These are phyloP conservation scores for Trichacis sp. DNA, from an alignment of 2,888 invertebrate species.

Conservation along the genomic window DNA sequence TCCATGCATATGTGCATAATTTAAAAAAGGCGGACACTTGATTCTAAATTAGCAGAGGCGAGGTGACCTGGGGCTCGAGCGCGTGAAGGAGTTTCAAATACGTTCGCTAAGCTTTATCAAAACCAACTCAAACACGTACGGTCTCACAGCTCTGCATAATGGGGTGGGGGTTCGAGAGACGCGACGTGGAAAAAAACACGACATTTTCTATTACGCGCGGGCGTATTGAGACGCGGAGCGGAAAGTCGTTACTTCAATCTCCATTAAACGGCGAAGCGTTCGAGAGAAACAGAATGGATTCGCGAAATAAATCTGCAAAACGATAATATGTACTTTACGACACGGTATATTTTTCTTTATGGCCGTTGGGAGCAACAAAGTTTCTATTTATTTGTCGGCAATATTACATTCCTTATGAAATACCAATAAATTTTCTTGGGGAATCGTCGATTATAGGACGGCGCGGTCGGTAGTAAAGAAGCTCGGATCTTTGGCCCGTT, in stretches of 20 bases:
- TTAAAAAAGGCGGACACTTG: conserved; percentile 19
- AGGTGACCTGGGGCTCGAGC: conserved; percentile 54
- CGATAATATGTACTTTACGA: conserved; percentile 34
- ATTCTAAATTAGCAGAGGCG: conserved; percentile 48
- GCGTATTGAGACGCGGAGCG: no score
- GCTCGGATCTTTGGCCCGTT: conserved; percentile 9
- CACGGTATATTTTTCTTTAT: neutral
- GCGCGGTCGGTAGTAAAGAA: conserved; percentile 4
- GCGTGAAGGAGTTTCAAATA: neutral
- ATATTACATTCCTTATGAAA: conserved; percentile 1
- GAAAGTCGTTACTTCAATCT: no score
- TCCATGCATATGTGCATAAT: conserved; percentile 5
- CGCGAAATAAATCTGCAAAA: neutral
- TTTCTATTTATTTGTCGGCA: conserved; percentile 47
- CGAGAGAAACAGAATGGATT: neutral
- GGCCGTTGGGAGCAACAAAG: neutral
- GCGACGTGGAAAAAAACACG: no score
- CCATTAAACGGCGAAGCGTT: neutral
- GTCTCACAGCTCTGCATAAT: conserved; percentile 53
- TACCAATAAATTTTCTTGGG: neutral
- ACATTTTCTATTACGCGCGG: no score
- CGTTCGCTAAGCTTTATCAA: conserved; percentile 48
- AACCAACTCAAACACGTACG: conserved; percentile 48
- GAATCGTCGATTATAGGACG: conserved; percentile 7
- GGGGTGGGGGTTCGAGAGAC: no score